A percentile compares a stretch with the other conserved stretches of the same genome.
phyloP scores from a whole-genome alignment of 2,888 invertebrate genomes.

The Aleiodes testaceus region DNA sequence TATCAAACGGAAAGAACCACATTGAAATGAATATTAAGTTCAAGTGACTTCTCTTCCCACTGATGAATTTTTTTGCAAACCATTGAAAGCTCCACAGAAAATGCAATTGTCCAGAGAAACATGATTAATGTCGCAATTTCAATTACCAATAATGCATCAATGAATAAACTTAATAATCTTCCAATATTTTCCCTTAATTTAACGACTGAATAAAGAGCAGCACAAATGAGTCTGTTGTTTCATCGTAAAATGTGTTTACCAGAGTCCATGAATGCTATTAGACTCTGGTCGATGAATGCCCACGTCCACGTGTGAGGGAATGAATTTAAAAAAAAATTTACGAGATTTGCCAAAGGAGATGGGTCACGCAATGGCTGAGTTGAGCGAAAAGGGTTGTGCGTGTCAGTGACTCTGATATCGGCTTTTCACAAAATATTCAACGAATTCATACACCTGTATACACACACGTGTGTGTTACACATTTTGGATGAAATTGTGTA shows the following conservation, averaged over 20 bases:
- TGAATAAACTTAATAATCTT: neutral
- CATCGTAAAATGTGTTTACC: conserved; percentile 15
- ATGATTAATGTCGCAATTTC: too few relatives aligned
- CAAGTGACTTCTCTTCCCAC: too few relatives aligned
- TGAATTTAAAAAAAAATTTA: neutral
- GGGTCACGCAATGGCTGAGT: conserved; percentile 57
- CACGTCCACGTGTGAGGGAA: neutral
- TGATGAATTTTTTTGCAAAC: too few relatives aligned
- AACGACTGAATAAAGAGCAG: neutral
- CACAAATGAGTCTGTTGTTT: neutral
- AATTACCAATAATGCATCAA: neutral
- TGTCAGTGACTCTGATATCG: conserved; percentile 35
- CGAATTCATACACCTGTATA: conserved; percentile 22
- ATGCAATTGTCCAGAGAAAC: too few relatives aligned
- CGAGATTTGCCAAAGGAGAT: conserved; percentile 39
- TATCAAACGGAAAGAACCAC: neutral
- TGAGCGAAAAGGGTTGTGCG: conserved; percentile 51
- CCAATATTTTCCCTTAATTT: conserved; percentile 6
- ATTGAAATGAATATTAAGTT: too few relatives aligned
- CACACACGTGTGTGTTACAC: conserved; percentile 2
- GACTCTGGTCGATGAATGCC: neutral
- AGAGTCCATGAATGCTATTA: conserved; percentile 1
- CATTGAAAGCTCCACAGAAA: too few relatives aligned
- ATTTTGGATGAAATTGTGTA: neutral
- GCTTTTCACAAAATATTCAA: neutral